Evolutionary conservation across 1,140 invertebrate species (phyloP), one percentile per base, ranked within the genome.

Genomic region (Chionoecetes opilio): DNA sequence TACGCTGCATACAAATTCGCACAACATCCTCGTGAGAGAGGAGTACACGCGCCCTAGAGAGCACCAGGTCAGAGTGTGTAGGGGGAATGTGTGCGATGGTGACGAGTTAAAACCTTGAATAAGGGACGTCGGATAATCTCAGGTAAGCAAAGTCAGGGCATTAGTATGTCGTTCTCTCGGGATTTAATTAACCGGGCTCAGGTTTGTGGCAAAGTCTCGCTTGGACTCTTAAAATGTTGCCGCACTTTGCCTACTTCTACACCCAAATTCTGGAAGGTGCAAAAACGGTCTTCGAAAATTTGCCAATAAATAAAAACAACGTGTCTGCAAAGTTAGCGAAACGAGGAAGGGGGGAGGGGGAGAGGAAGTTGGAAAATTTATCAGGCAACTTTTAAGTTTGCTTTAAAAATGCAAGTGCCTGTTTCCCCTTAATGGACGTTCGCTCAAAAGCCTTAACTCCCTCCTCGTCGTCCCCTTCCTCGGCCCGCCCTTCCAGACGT

Each of bases 381-480:
- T 91, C 89, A 91, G 89, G 89, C 38, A 91, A 91, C 89, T 91
- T 91, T 91, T 91, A 31, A 91, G 41, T 91, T 91, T 91, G 29
- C 63, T 91, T 91, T 89, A 91, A 91, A 91, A 91, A 91, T 91
- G 41, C 89, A 53, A 63, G 89, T 91, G n/a, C 89, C 89, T 91
- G 89, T 91, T 91, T 37, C 32, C 41, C 89, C 89, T 91, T 91
- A 91, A 91, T 91, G 89, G 89, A 91, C 46, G 89, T 91, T 63
- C 89, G 35, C 89, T 63, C 89, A 91, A 91, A 91, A 91, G 89
- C 38, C 89, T 91, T 63, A 91, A 91, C 89, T 91, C 38, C 34
- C 86, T 2, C 53, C 53, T 21, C 53, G 8, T 63, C 53, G 53
- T 26, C 53, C 21, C 17, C 53, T 26, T 63, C 53, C 53, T 41